Evolutionary conservation across 1,140 invertebrate genomes (phyloP).

Genomic region (Drosophila trapezifrons): DNA sequence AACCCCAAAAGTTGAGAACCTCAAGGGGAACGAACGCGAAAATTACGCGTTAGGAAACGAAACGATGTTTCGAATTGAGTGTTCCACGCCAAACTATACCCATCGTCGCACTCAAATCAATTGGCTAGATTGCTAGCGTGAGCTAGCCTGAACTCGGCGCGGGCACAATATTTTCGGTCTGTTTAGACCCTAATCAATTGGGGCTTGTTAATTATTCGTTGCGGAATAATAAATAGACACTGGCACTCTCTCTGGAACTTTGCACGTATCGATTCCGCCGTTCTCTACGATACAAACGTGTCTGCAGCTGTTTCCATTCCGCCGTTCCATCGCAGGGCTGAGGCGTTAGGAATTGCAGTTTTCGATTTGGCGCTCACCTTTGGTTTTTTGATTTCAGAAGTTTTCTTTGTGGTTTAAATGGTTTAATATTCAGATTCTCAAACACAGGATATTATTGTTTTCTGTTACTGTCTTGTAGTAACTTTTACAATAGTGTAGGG

Average conservation of each 20-base stretch:
- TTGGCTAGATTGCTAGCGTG: conserved; percentile 39
- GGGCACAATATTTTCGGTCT: conserved; percentile 24
- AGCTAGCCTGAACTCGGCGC: conserved; percentile 22
- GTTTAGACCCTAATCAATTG: conserved; percentile 30
- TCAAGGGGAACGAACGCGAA: conserved; percentile 22
- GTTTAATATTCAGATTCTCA: no score
- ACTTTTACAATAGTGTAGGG: no score
- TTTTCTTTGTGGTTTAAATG: no score
- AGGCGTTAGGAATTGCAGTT: conserved; percentile 32
- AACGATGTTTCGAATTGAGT: conserved; percentile 25
- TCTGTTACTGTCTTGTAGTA: no score
- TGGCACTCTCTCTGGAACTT: conserved; percentile 17
- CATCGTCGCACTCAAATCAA: conserved; percentile 15
- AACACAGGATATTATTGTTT: no score
- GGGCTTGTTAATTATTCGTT: conserved; percentile 7
- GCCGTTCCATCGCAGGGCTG: conserved; percentile 3
- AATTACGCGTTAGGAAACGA: conserved; percentile 21
- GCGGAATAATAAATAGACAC: background rate
- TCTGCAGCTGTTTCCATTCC: conserved; percentile 11
- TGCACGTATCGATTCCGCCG: conserved; percentile 16
- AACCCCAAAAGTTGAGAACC: background rate
- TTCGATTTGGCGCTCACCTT: conserved; percentile 11
- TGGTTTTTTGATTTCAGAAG: background rate
- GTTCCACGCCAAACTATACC: conserved; percentile 42
- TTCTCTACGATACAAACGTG: conserved; percentile 13